A percentile compares a stretch with the other conserved stretches of the same genome.
These are phyloP conservation scores for Pangasius krempfi DNA, from an alignment of 2,797 vertebrate genomes.

Conservation along the genomic window DNA sequence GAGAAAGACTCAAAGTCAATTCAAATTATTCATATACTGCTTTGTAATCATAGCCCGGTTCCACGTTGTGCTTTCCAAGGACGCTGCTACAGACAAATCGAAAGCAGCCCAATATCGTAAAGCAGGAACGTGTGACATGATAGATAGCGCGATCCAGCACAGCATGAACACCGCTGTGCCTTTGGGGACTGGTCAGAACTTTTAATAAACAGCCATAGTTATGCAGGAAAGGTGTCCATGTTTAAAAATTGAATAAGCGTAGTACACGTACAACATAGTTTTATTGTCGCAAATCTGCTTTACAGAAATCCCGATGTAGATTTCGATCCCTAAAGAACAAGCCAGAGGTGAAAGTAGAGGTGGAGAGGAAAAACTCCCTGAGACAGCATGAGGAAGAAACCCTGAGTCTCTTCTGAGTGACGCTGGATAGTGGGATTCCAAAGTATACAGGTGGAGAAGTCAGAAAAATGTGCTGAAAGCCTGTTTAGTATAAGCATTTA, in stretches of 20 bases:
- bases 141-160: conserved; percentile 16
- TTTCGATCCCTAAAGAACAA: background rate
- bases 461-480: background rate
- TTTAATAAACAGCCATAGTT: conserved; percentile 2
- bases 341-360: background rate
- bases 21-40: conserved; percentile 55
- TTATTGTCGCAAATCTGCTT: background rate
- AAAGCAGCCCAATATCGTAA: conserved; percentile 42
- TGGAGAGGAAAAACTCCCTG: background rate
- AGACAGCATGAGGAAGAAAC: background rate
- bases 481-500: background rate
- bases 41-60: conserved; percentile 51
- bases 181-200: background rate
- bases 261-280: background rate
- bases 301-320: background rate
- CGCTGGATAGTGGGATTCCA: background rate
- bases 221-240: background rate
- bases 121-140: conserved; percentile 41
- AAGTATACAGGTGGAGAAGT: background rate
- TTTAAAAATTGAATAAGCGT: background rate
- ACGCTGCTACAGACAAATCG: conserved; percentile 31
- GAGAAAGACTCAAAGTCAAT: conserved; percentile 55
- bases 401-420: background rate
- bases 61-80: conserved; percentile 46
- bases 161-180: background rate